Percentiles rank a stretch among this genome's conserved stretches.
phyloP scores from a whole-genome alignment of 2,888 invertebrate genomes.

The Dinocampus coccinellae region DNA sequence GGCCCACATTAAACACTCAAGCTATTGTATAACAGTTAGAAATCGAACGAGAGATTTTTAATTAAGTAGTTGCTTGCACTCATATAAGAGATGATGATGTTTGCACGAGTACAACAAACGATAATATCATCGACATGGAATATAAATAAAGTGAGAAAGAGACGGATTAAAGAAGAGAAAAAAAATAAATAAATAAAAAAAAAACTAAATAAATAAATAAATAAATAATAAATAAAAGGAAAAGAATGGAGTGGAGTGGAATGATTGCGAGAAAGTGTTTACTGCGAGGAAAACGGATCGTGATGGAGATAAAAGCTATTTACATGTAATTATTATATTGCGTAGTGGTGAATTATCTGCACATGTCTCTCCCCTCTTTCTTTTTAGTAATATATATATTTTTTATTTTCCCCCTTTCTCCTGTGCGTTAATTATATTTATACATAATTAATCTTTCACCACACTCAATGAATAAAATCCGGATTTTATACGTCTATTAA shows the following conservation, averaged over 20 bases:
- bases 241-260: slow-evolving; percentile 1
- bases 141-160: too few relatives aligned
- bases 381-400: neutral
- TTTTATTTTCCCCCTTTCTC: neutral
- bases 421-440: neutral
- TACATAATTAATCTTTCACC: slow-evolving; percentile 6
- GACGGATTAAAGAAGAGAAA: too few relatives aligned
- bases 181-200: neutral
- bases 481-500: neutral
- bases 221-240: neutral
- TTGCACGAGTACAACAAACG: neutral
- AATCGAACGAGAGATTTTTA: slow-evolving; percentile 25
- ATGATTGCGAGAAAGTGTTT: slow-evolving; percentile 60
- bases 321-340: slow-evolving; percentile 63
- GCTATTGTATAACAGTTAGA: slow-evolving; percentile 34
- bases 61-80: slow-evolving; percentile 17
- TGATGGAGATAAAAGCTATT: slow-evolving; percentile 59
- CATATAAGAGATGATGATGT: neutral
- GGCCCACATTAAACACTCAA: slow-evolving; percentile 20
- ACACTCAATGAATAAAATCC: slow-evolving; percentile 22
- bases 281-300: slow-evolving; percentile 60
- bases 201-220: neutral
- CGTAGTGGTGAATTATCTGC: slow-evolving; percentile 37
- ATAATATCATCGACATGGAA: too few relatives aligned
- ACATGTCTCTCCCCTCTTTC: neutral